Base-by-base conservation (phyloP, 2,113 vertebrate genomes). In the Gobio gobio region DNA sequence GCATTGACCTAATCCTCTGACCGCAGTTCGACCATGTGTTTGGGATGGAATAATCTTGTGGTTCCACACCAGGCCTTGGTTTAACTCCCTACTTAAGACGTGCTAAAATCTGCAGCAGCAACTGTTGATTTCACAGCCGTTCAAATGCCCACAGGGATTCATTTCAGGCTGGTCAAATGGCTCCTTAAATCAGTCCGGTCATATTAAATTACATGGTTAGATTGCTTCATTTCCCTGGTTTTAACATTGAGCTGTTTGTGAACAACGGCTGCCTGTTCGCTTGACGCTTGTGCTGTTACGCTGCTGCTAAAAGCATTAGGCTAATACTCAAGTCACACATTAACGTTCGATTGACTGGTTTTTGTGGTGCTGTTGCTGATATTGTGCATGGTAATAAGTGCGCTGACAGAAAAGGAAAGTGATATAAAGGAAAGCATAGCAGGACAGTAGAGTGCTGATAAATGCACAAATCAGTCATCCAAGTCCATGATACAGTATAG, bases 271-370 rank as follows among this genome's bases (percentile, higher is more conserved):
- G 88, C 86, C 78, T 90, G 83, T 89, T 86, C 87, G 64, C 16
- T 24, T 84, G 90, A 90, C 84, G 84, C 66, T 89, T 79, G 78
- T 85, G 14, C 84, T 78, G 84, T 66, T 84, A 85, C 78, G 83
- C 80, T 78, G 90, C 91, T 91, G 92, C 91, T 89, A 91, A 92
- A 90, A 85, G 87, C 86, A 89, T 94, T 89, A 93, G 72, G 81
- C 83, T 90, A 90, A 89, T 87, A 86, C 78, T 78, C 73, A 68
- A n/a, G 78, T 87, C 87, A 83, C 77, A 85, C 91, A 89, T 90
- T 82, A 88, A 85, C 13, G 8, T 24, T 56, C 26, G 43, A 74
- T 54, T 54, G 66, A 75, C 45, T 74, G 75, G 33, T 59, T 87
- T 58, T 72, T 79, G 43, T n/a, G 29, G 22, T 10, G 24, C 64